phyloP scores from a whole-genome alignment of 2,113 vertebrate species.

The Nibea coibor region DNA sequence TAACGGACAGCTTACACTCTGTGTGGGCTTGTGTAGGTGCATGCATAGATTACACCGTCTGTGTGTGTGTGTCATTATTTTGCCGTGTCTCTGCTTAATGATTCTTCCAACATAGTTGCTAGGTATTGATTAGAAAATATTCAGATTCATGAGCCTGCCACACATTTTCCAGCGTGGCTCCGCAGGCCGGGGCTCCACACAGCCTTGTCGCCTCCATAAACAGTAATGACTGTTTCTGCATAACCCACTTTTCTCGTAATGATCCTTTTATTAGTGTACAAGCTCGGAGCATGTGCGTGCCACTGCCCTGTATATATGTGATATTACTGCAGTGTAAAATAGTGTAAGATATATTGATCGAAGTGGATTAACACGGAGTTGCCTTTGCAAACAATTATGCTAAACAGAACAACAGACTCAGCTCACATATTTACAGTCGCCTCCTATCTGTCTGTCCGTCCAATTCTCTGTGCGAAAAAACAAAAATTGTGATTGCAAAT shows the following conservation, averaged over 20 bases:
- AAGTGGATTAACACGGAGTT: slow-evolving; percentile 43
- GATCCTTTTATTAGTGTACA: slow-evolving; percentile 64
- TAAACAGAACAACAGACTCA: slow-evolving; percentile 27
- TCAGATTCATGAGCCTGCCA: slow-evolving; percentile 52
- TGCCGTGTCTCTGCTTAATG: slow-evolving; percentile 37
- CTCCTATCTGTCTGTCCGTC: slow-evolving; percentile 34
- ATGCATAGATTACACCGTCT: slow-evolving; percentile 11
- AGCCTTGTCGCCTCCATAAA: slow-evolving; percentile 55
- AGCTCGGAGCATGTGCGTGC: slow-evolving; percentile 16
- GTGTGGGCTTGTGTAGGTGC: slow-evolving; percentile 25
- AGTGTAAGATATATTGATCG: slow-evolving; percentile 18
- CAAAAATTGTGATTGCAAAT: slow-evolving; percentile 65
- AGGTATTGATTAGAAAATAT: slow-evolving; percentile 63
- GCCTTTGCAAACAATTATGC: slow-evolving; percentile 4
- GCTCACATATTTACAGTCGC: slow-evolving; percentile 44
- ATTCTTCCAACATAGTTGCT: slow-evolving; percentile 44
- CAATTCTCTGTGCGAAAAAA: slow-evolving; percentile 46
- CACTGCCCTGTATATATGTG: background rate
- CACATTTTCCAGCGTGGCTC: slow-evolving; percentile 25
- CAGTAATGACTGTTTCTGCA: slow-evolving; percentile 62
- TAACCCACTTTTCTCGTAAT: slow-evolving; percentile 67
- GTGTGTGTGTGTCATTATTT: slow-evolving; percentile 28
- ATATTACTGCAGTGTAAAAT: slow-evolving; percentile 28
- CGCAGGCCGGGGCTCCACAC: slow-evolving; percentile 41
- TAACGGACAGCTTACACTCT: slow-evolving; percentile 47